Conservation (phyloP, 1,140 invertebrate species). For the Anadara kagoshimensis region DNA sequence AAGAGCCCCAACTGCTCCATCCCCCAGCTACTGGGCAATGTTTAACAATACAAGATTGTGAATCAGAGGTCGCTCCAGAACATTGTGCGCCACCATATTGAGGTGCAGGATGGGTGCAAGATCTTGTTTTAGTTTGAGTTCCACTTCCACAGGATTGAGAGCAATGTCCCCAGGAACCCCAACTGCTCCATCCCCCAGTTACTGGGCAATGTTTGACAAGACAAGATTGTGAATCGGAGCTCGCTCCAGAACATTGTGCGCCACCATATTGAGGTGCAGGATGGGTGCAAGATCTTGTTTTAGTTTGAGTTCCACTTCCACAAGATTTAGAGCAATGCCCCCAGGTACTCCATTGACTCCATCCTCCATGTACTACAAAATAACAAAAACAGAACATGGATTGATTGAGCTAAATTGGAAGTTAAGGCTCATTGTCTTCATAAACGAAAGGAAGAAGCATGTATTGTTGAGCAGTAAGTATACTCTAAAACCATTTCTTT, state of each 20-base stretch:
- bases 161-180: conserved; percentile 53
- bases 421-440: no score
- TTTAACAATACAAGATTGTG: neutral
- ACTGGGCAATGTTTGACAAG: conserved; percentile 34
- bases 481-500: no score
- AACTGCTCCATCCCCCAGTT: conserved; percentile 60
- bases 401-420: no score
- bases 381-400: no score
- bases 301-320: conserved; percentile 43
- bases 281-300: conserved; percentile 47
- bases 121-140: conserved; percentile 33
- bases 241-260: neutral
- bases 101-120: conserved; percentile 51
- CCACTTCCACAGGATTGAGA: conserved; percentile 59
- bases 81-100: conserved; percentile 41
- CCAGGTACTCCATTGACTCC: conserved; percentile 58
- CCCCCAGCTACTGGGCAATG: conserved; percentile 56
- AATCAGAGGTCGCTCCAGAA: neutral
- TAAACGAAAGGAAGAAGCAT: no score
- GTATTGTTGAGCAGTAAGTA: no score
- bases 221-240: neutral
- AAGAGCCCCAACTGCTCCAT: conserved; percentile 58
- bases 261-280: conserved; percentile 54
- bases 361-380: conserved; percentile 60
- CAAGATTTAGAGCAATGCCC: conserved; percentile 55